Evolutionary conservation across 2,797 vertebrate species (phyloP).

Genomic region (Spea hammondii): DNA sequence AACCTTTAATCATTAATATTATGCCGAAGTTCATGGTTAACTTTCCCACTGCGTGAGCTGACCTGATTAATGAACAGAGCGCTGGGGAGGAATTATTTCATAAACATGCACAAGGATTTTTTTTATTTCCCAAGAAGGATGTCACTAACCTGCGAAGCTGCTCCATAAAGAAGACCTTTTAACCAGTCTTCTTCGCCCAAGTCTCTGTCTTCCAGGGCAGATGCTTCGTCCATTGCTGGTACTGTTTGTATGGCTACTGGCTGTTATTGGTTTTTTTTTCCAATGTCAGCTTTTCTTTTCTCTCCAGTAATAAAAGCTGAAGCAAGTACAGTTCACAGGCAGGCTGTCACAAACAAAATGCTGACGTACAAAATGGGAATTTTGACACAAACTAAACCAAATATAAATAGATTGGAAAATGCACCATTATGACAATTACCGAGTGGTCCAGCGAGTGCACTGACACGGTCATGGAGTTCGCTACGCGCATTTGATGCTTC

Average conservation of each 20-base stretch:
- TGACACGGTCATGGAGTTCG: slow-evolving; percentile 58
- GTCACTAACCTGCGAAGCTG: slow-evolving; percentile 79
- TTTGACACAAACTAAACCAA: slow-evolving; percentile 67
- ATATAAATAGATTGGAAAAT: slow-evolving; percentile 57
- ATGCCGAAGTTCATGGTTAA: background rate
- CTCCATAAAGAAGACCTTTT: slow-evolving; percentile 73
- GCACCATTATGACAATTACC: slow-evolving; percentile 65
- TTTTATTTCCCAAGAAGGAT: slow-evolving; percentile 58
- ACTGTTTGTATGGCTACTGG: slow-evolving; percentile 64
- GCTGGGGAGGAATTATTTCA: background rate
- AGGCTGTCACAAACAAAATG: slow-evolving; percentile 81
- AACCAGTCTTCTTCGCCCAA: slow-evolving; percentile 75
- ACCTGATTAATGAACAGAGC: background rate
- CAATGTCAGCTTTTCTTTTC: slow-evolving; percentile 60
- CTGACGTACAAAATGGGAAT: slow-evolving; percentile 73
- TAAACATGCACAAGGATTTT: background rate
- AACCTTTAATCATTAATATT: slow-evolving; percentile 1
- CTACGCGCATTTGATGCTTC: slow-evolving; percentile 68
- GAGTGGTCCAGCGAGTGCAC: slow-evolving; percentile 63
- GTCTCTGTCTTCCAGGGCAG: slow-evolving; percentile 73
- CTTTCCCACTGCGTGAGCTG: slow-evolving; percentile 4
- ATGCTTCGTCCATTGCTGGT: slow-evolving; percentile 80
- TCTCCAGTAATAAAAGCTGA: slow-evolving; percentile 56
- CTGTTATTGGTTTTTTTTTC: slow-evolving; percentile 59
- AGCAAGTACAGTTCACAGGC: slow-evolving; percentile 71